phyloP scores from a whole-genome alignment of 1,140 invertebrate genomes.

The Neotoxoptera formosana region DNA sequence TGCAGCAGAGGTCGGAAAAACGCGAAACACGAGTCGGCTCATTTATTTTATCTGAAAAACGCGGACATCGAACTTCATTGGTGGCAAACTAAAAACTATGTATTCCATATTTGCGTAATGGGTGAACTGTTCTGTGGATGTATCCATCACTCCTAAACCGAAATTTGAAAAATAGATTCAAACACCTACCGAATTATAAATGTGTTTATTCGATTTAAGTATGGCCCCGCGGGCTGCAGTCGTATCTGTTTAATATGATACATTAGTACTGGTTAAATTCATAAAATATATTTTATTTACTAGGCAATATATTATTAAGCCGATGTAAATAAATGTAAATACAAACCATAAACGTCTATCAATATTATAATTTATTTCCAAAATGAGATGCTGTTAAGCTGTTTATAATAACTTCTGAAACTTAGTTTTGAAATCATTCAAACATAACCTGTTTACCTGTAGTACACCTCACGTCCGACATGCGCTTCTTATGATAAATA shows the following conservation, averaged over 20 bases:
- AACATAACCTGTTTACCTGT: conserved; percentile 24
- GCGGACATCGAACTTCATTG: too few relatives aligned
- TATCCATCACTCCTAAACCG: background rate
- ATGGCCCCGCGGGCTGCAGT: background rate
- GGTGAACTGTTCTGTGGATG: too few relatives aligned
- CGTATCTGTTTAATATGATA: background rate
- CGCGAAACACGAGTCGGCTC: background rate
- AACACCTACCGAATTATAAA: background rate
- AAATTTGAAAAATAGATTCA: background rate
- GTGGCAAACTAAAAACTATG: too few relatives aligned
- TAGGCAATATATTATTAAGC: background rate
- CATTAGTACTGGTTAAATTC: background rate
- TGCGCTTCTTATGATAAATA: conserved; percentile 1
- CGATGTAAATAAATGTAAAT: conserved; percentile 22
- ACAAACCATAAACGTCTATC: background rate
- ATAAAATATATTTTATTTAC: background rate
- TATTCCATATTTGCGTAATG: too few relatives aligned
- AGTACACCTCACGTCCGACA: background rate
- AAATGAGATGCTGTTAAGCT: background rate
- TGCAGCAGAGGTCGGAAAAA: too few relatives aligned
- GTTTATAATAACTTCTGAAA: background rate
- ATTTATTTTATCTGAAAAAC: background rate
- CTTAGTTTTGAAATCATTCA: conserved; percentile 25
- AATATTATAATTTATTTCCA: background rate
- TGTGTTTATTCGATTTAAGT: background rate